phyloP scores from a whole-genome alignment of 2,797 vertebrate genomes.

The Cetoscarus ocellatus region DNA sequence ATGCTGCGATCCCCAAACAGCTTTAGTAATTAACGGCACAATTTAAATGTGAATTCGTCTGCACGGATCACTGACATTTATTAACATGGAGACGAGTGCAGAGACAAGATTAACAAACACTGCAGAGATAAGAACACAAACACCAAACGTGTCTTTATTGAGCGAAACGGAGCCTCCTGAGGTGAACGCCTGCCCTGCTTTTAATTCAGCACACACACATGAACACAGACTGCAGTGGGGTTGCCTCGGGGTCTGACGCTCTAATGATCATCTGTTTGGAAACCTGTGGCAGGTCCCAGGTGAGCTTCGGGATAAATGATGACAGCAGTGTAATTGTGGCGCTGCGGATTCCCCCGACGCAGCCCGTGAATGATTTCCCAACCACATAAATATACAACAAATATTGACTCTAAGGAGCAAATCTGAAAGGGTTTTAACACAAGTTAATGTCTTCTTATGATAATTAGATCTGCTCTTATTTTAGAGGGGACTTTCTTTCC shows the following conservation, averaged over 20 bases:
- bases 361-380: not conserved
- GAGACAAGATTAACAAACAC: not conserved
- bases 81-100: not conserved
- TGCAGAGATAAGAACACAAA: no score
- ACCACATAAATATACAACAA: not conserved
- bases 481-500: no score
- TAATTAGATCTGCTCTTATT: no score
- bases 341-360: no score
- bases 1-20: not conserved
- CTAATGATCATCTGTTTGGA: not conserved
- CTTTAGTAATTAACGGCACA: slow-evolving; percentile 22
- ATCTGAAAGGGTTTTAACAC: no score
- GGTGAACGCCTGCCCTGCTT: slow-evolving; percentile 3
- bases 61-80: slow-evolving; percentile 27
- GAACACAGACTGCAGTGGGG: not conserved
- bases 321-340: not conserved
- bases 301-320: not conserved
- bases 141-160: not conserved
- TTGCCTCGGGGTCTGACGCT: not conserved
- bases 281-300: not conserved
- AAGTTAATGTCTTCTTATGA: no score
- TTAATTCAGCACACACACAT: slow-evolving; percentile 1
- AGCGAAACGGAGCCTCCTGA: slow-evolving; percentile 5
- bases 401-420: not conserved
- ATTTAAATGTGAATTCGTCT: slow-evolving; percentile 21